These are phyloP conservation scores for Amblyteles armatorius DNA, from an alignment of 2,888 invertebrate genomes.

Conservation along the genomic window DNA sequence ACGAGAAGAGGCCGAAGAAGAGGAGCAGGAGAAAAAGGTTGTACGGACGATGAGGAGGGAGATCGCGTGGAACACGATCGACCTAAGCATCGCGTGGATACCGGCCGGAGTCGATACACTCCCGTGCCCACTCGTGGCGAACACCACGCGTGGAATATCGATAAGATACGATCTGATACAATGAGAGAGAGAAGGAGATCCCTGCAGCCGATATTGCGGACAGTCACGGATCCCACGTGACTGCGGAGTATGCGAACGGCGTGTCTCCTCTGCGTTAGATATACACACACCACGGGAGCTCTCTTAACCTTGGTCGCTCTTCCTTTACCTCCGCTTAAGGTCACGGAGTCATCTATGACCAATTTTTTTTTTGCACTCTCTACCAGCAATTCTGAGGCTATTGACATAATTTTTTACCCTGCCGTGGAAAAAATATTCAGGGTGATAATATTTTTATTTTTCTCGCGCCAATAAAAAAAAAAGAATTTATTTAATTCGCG, in stretches of 20 bases:
- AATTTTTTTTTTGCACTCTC: background rate
- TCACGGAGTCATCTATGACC: background rate
- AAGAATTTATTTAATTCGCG: background rate
- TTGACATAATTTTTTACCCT: background rate
- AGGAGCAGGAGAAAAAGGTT: conserved; percentile 26
- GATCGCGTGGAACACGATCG: conserved; percentile 38
- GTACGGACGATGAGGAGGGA: conserved; percentile 25
- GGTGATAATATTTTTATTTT: too few species aligned
- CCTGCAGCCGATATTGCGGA: conserved; percentile 43
- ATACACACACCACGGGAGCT: background rate
- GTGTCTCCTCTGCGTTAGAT: conserved; percentile 17
- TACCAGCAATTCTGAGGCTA: background rate
- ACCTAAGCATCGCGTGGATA: conserved; percentile 16
- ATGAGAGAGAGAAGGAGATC: conserved; percentile 37
- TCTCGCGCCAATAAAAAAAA: background rate
- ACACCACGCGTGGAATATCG: conserved; percentile 56
- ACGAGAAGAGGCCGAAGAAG: conserved; percentile 20
- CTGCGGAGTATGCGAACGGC: conserved; percentile 44
- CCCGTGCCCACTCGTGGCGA: conserved; percentile 32
- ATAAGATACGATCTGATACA: conserved; percentile 59
- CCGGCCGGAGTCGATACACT: conserved; percentile 16
- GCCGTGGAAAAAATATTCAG: background rate
- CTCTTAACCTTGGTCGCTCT: background rate
- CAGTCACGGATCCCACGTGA: conserved; percentile 55
- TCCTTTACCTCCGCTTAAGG: background rate